Evolutionary conservation across 2,797 vertebrate genomes (phyloP).

Genomic region (Cossypha heuglini): DNA sequence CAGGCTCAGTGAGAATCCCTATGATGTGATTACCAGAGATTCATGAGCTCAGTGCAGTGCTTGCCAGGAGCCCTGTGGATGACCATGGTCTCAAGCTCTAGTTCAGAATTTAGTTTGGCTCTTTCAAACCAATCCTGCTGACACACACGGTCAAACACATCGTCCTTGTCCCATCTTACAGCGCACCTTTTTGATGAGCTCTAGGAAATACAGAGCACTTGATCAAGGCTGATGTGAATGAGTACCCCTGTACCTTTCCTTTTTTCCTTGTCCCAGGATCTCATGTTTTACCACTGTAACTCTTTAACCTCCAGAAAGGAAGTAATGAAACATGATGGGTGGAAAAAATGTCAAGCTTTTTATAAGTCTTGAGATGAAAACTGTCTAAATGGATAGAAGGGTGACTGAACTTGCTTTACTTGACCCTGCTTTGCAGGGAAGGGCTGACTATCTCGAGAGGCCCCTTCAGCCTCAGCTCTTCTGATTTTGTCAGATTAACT

Average conservation of each 20-base stretch:
- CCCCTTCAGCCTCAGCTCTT: background rate
- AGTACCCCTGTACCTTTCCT: background rate
- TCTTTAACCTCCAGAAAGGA: background rate
- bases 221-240: background rate
- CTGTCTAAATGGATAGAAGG: background rate
- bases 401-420: background rate
- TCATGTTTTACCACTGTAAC: background rate
- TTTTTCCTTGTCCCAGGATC: background rate
- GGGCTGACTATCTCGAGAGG: background rate
- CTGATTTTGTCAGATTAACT: background rate
- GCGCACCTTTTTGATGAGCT: background rate
- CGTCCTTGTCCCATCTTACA: background rate
- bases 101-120: background rate
- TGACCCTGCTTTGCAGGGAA: background rate
- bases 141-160: background rate
- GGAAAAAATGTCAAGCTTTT: background rate
- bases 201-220: background rate
- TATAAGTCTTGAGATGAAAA: background rate
- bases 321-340: background rate
- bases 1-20: background rate
- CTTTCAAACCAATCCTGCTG: background rate
- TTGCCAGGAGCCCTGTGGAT: background rate
- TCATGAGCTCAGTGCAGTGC: background rate
- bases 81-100: background rate
- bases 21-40: background rate